Conservation (phyloP, 2,888 invertebrate genomes). For the Machimus atricapillus region DNA sequence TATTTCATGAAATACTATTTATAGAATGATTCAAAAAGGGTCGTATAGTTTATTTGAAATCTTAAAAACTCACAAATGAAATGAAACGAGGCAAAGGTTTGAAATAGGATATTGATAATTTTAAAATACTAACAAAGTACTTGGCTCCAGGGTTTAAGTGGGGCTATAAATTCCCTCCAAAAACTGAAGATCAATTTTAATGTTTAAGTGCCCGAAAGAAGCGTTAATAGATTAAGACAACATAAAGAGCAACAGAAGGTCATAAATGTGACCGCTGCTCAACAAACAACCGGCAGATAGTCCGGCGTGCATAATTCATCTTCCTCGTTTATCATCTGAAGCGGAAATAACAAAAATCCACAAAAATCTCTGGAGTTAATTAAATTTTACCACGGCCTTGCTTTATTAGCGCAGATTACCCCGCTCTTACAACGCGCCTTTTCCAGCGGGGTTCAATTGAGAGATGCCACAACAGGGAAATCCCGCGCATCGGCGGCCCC, state of each 20-base stretch:
- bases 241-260: background rate
- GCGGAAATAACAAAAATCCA: constrained; percentile 15
- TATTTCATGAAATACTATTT: too few relatives aligned
- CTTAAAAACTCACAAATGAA: too few relatives aligned
- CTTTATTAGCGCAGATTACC: constrained; percentile 7
- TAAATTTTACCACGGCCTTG: constrained; percentile 1
- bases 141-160: background rate
- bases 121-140: background rate
- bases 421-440: background rate
- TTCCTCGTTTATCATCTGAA: background rate
- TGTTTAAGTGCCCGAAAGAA: background rate
- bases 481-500: background rate
- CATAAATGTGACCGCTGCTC: background rate
- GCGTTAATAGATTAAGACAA: background rate
- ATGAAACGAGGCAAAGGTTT: too few relatives aligned
- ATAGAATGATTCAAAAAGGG: too few relatives aligned
- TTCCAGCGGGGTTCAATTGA: constrained; percentile 4
- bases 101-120: too few relatives aligned
- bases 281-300: background rate
- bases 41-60: too few relatives aligned
- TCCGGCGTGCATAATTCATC: background rate
- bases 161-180: background rate
- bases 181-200: background rate
- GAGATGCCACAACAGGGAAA: constrained; percentile 3
- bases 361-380: constrained; percentile 21